These are phyloP conservation scores for Panagrolaimus sp. DNA, from an alignment of 1,140 invertebrate genomes.

Conservation along the genomic window DNA sequence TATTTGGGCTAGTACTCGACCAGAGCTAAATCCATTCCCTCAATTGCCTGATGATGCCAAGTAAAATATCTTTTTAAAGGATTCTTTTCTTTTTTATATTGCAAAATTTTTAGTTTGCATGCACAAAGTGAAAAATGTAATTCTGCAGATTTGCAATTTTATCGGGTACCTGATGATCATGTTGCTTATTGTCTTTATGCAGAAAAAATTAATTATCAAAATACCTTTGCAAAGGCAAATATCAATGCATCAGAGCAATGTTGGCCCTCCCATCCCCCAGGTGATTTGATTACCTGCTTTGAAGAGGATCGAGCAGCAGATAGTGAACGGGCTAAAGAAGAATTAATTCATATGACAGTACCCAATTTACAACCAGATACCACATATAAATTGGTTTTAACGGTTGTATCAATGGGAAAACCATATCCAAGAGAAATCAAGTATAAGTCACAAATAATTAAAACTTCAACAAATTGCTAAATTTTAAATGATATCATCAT, in stretches of 20 bases:
- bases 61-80: background rate
- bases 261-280: background rate
- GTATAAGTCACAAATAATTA: slow-evolving; percentile 6
- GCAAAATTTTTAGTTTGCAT: slow-evolving; percentile 4
- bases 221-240: background rate
- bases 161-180: slow-evolving; percentile 10
- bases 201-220: slow-evolving; percentile 8
- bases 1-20: slow-evolving; percentile 13
- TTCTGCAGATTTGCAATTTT: slow-evolving; percentile 12
- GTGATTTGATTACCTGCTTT: slow-evolving; percentile 11
- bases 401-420: slow-evolving; percentile 11
- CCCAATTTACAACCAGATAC: background rate
- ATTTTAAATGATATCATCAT: background rate
- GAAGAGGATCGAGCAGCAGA: slow-evolving; percentile 9
- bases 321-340: slow-evolving; percentile 14
- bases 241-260: slow-evolving; percentile 14
- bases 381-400: background rate
- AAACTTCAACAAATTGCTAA: slow-evolving; percentile 3
- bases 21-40: slow-evolving; percentile 10
- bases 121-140: slow-evolving; percentile 14
- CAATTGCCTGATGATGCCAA: slow-evolving; percentile 11
- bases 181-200: slow-evolving; percentile 10
- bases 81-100: background rate
- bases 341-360: slow-evolving; percentile 11
- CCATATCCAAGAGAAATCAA: slow-evolving; percentile 9